A percentile compares a stretch with the other conserved stretches of the same genome.
Evolutionary conservation across 2,113 vertebrate species (phyloP).

Genomic region (Hemicordylus capensis): DNA sequence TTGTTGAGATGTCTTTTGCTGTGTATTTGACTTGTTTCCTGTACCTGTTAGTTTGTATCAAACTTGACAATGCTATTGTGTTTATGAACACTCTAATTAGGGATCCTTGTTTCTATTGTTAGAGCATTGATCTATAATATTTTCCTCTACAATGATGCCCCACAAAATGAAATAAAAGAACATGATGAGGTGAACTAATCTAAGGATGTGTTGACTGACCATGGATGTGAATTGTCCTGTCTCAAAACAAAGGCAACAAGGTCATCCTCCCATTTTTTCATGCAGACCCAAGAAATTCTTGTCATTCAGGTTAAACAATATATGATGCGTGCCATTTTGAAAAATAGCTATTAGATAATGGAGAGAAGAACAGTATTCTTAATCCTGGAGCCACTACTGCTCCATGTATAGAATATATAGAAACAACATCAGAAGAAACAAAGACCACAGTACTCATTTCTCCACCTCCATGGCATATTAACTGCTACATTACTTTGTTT

Average conservation of each 20-base stretch:
- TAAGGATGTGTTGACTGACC: background rate
- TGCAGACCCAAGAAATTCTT: background rate
- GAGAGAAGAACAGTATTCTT: background rate
- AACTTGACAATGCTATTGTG: background rate
- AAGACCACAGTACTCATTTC: background rate
- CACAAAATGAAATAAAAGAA: background rate
- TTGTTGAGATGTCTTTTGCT: slow-evolving; percentile 46
- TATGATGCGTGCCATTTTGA: background rate
- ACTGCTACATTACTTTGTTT: background rate
- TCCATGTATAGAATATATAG: background rate
- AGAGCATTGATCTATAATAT: slow-evolving; percentile 44
- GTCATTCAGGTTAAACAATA: background rate
- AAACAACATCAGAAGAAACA: background rate
- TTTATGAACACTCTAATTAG: background rate
- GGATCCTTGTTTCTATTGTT: slow-evolving; percentile 31
- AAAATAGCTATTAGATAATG: background rate
- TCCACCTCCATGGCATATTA: too few relatives aligned
- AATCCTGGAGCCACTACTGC: background rate
- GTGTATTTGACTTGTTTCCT: slow-evolving; percentile 32
- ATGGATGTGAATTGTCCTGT: background rate
- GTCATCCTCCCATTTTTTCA: background rate
- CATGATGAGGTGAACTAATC: background rate
- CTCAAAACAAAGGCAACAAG: background rate
- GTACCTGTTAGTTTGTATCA: slow-evolving; percentile 5
- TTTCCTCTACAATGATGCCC: slow-evolving; percentile 19